Conservation (phyloP, 2,888 invertebrate genomes). For the Orthosia gracilis region DNA sequence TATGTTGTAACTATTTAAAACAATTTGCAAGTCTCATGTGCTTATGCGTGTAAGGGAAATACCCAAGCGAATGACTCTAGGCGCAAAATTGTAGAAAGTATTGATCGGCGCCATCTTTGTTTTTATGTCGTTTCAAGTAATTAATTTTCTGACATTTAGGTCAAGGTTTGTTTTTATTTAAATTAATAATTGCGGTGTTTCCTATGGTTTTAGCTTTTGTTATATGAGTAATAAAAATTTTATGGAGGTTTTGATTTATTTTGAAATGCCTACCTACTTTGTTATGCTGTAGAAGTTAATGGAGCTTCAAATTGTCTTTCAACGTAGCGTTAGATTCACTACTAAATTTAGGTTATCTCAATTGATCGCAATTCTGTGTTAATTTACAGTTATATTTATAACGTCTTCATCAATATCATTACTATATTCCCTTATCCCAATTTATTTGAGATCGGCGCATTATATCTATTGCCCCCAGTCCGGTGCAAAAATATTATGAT, state of each 20-base stretch:
- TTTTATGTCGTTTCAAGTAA: slow-evolving; percentile 8
- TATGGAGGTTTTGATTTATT: background rate
- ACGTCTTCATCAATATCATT: too few species aligned
- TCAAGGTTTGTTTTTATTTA: slow-evolving; percentile 25
- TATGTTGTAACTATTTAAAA: slow-evolving; percentile 73
- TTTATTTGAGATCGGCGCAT: too few species aligned
- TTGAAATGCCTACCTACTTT: background rate
- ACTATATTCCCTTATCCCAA: too few species aligned
- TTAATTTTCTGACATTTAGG: background rate
- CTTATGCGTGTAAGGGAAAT: slow-evolving; percentile 71
- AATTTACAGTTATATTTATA: too few species aligned
- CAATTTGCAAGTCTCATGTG: slow-evolving; percentile 74
- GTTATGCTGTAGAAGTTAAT: background rate
- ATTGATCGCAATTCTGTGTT: too few species aligned
- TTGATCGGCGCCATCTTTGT: slow-evolving; percentile 14
- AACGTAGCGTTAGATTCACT: background rate
- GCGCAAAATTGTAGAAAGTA: slow-evolving; percentile 67
- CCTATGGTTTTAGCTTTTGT: slow-evolving; percentile 14
- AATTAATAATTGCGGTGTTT: slow-evolving; percentile 8
- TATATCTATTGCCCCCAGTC: too few species aligned
- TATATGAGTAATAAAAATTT: background rate
- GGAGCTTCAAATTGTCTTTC: background rate
- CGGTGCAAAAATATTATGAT: too few species aligned
- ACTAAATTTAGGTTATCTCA: background rate
- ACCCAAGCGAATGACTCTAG: slow-evolving; percentile 59